A percentile compares a stretch with the other conserved stretches of the same genome.
These are phyloP conservation scores for Luehdorfia chinensis DNA, from an alignment of 1,140 invertebrate genomes.

Conservation along the genomic window DNA sequence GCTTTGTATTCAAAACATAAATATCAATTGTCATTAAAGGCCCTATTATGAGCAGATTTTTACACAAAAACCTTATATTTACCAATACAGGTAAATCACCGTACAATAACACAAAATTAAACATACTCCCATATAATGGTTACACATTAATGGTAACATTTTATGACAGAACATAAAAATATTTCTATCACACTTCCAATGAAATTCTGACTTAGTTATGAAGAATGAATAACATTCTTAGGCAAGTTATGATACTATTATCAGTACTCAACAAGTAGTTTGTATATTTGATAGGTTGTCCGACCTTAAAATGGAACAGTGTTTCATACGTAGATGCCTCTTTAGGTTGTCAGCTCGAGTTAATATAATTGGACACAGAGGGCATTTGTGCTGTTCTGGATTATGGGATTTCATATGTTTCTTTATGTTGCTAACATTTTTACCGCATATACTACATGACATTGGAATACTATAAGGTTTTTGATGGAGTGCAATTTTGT, in stretches of 20 bases:
- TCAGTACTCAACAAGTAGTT: conserved; percentile 36
- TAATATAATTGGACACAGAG: conserved; percentile 81
- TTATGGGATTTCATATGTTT: conserved; percentile 84
- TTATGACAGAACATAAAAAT: too few species aligned
- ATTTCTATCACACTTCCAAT: too few species aligned
- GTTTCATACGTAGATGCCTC: conserved; percentile 83
- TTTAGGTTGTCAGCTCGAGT: conserved; percentile 85
- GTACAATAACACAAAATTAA: too few species aligned
- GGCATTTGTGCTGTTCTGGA: conserved; percentile 83
- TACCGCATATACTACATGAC: conserved; percentile 81
- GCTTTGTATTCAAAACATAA: too few species aligned
- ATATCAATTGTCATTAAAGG: too few species aligned
- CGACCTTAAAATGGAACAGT: conserved; percentile 71
- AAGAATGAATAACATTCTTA: not conserved
- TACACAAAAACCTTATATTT: too few species aligned
- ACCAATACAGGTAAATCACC: too few species aligned
- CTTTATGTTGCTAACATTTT: conserved; percentile 84
- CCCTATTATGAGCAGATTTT: too few species aligned
- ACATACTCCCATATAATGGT: too few species aligned
- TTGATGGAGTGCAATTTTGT: conserved; percentile 49
- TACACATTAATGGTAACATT: too few species aligned
- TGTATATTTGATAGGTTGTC: conserved; percentile 60
- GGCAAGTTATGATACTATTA: not conserved
- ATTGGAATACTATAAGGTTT: conserved; percentile 55
- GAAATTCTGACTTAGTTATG: too few species aligned